Conservation (phyloP, 2,797 vertebrate species). For the Pyrocephalus nanus region DNA sequence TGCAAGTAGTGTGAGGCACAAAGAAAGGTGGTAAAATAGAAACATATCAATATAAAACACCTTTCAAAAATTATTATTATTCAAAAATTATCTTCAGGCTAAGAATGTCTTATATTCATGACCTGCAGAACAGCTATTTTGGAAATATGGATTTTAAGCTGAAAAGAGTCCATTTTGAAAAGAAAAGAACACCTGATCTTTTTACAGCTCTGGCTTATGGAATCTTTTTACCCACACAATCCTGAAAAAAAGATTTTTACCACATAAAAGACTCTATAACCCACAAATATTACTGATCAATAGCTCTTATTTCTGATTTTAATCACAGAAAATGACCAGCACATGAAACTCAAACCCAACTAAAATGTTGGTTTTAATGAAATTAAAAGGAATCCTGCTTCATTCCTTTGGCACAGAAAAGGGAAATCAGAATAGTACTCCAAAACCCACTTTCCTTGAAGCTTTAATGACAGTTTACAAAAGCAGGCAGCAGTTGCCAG, state of each 20-base stretch:
- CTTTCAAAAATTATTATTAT: background rate
- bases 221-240: background rate
- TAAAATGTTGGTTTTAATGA: background rate
- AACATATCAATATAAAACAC: background rate
- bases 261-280: background rate
- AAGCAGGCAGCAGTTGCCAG: background rate
- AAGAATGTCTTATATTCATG: background rate
- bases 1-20: background rate
- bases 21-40: rapidly evolving
- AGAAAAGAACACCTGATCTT: background rate
- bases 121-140: background rate
- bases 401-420: background rate
- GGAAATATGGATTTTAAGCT: background rate
- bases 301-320: background rate
- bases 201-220: background rate
- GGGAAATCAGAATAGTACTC: background rate
- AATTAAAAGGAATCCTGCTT: background rate
- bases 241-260: background rate
- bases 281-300: background rate
- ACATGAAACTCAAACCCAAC: background rate
- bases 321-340: background rate
- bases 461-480: background rate
- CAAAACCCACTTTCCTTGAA: background rate
- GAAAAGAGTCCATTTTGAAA: background rate
- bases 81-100: background rate